phyloP scores from a whole-genome alignment of 2,113 vertebrate species.

The Lagopus muta region DNA sequence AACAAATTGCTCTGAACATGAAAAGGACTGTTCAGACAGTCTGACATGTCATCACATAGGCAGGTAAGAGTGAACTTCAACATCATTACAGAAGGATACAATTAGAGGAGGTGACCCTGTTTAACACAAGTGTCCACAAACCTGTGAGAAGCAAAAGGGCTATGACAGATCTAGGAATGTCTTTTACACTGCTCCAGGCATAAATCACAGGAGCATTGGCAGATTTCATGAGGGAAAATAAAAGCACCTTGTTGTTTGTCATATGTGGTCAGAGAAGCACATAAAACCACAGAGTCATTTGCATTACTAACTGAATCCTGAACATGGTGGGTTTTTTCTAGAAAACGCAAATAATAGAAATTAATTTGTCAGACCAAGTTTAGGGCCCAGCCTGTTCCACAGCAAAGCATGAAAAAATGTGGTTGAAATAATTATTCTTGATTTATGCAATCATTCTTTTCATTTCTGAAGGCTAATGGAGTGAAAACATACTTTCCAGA shows the following conservation, averaged over 20 bases:
- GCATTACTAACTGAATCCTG: conserved; percentile 41
- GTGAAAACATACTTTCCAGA: conserved; percentile 71
- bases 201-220: not conserved
- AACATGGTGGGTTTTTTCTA: conserved; percentile 44
- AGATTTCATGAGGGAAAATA: not conserved
- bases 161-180: not conserved
- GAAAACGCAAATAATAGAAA: conserved; percentile 79
- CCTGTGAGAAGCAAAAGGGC: not conserved
- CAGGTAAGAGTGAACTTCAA: not conserved
- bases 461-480: conserved; percentile 82
- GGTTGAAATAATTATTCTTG: conserved; percentile 81
- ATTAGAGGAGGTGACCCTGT: not conserved
- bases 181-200: not conserved
- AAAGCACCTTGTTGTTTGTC: conserved; percentile 1
- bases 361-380: conserved; percentile 76
- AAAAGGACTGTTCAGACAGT: not conserved
- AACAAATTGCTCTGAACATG: not conserved
- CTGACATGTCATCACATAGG: not conserved
- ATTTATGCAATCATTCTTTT: conserved; percentile 79
- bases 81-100: not conserved
- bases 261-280: not conserved
- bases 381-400: conserved; percentile 31
- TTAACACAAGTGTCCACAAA: not conserved
- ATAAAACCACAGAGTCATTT: conserved; percentile 40
- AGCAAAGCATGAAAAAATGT: conserved; percentile 65